Base-by-base conservation (phyloP, 1,140 invertebrate genomes). In the Tribolium madens region DNA sequence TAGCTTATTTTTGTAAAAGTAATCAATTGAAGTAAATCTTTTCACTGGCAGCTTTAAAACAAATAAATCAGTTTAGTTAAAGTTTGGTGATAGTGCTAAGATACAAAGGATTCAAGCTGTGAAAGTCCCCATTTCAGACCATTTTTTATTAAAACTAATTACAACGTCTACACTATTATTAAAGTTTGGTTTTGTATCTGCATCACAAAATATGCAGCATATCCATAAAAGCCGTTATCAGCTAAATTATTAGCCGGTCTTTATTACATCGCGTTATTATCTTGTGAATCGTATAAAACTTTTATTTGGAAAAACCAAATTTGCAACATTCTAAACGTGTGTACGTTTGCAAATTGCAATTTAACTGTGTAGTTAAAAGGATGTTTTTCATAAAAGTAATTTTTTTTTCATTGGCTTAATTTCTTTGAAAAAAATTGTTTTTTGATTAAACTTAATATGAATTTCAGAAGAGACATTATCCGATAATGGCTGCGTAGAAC, bases 71-170 rank as follows among this genome's bases (percentile, higher is more conserved):
- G 21, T 26, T 26, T 26, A 5, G 0, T 26, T 26, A 26, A 4
- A 26, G 21, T 26, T 26, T 26, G 3, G 21, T 26, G 6, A 42
- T n/a, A 3, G n/a, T 9, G n/a, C 6, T 9, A 42, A 42, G 36
- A 42, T 7, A 42, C 36, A 42, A n/a, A 42, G 7, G 36, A n/a
- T 9, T 9, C 2, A 10, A 42, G 36, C n/a, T 57, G 15, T 52
- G n/a, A 12, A 52, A 52, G 9, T 52, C 3, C 7, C 6, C 12
- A 13, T 15, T 52, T 52, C 3, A 14, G 17, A 2, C 18, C 52
- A 57, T 57, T 57, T 10, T 57, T 57, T 57, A 57, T 57, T 57
- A 57, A 57, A 18, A n/a, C 52, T 57, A 15, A 21, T 57, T 57
- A 17, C 15, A 57, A 18, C 17, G 17, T 57, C 52, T 57, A 57